Conservation (phyloP, 2,797 vertebrate genomes). For the Ceyx erithaca region DNA sequence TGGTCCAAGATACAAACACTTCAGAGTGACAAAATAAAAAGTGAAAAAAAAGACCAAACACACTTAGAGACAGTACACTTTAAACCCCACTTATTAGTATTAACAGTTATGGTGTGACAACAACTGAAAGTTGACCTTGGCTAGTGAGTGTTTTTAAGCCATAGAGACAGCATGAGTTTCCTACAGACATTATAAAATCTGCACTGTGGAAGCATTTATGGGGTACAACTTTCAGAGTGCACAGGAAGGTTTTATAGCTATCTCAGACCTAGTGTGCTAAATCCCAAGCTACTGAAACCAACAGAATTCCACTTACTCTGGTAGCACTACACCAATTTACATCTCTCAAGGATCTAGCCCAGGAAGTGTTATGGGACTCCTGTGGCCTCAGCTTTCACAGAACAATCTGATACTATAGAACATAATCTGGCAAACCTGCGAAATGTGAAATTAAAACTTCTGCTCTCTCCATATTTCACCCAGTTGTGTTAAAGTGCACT, state of each 20-base stretch:
- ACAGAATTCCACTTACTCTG: not conserved
- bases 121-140: not conserved
- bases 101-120: conserved; percentile 20
- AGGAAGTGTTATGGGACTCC: conserved; percentile 32
- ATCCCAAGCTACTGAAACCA: conserved; percentile 34
- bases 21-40: not conserved
- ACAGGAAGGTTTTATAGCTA: conserved; percentile 42
- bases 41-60: not conserved
- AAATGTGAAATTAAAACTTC: conserved; percentile 47
- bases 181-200: conserved; percentile 20
- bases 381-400: conserved; percentile 48
- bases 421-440: conserved; percentile 42
- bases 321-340: conserved; percentile 13
- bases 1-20: not conserved
- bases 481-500: conserved; percentile 13
- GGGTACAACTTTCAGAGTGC: conserved; percentile 4
- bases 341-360: not conserved
- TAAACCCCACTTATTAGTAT: conserved; percentile 5
- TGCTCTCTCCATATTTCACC: conserved; percentile 49
- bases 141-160: conserved; percentile 6
- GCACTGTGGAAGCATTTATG: not conserved
- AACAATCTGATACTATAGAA: conserved; percentile 42
- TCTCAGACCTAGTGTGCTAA: conserved; percentile 15
- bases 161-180: conserved; percentile 16
- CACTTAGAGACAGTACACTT: not conserved